Evolutionary conservation across 2,888 invertebrate genomes (phyloP).

Genomic region (Lithosia quadra): DNA sequence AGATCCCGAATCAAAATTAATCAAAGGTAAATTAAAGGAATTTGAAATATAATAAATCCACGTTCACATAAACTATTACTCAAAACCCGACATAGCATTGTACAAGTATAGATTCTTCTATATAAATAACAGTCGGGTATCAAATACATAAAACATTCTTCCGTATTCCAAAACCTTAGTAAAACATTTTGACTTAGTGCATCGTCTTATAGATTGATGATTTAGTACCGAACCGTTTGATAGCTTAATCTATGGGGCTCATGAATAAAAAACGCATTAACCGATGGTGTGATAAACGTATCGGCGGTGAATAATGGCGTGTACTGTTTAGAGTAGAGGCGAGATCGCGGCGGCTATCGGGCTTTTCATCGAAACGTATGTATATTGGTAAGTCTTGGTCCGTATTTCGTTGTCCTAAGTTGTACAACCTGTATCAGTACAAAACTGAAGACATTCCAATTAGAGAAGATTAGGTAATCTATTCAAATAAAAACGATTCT

Average conservation of each 20-base stretch:
- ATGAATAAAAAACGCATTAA: constrained; percentile 77
- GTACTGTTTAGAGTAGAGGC: constrained; percentile 33
- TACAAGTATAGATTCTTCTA: neutral
- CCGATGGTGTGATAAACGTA: constrained; percentile 61
- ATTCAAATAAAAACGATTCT: neutral
- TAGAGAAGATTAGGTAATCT: neutral
- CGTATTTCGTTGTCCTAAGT: neutral
- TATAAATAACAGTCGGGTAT: constrained; percentile 12
- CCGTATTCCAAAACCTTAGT: constrained; percentile 15
- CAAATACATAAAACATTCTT: constrained; percentile 10
- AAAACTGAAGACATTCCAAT: neutral
- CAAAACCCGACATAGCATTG: constrained; percentile 3
- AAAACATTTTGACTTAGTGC: constrained; percentile 30
- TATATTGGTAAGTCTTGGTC: neutral
- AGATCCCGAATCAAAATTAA: neutral
- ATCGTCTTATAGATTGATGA: constrained; percentile 46
- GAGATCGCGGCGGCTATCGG: constrained; percentile 14
- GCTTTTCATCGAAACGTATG: constrained; percentile 22
- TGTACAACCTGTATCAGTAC: neutral
- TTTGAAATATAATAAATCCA: neutral
- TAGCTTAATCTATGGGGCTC: constrained; percentile 73
- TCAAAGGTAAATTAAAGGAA: neutral
- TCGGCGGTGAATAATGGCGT: constrained; percentile 53
- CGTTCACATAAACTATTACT: neutral
- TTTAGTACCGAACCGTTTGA: constrained; percentile 54